These are phyloP conservation scores for Drosophila nigricruria DNA, from an alignment of 2,888 invertebrate species.

Conservation along the genomic window DNA sequence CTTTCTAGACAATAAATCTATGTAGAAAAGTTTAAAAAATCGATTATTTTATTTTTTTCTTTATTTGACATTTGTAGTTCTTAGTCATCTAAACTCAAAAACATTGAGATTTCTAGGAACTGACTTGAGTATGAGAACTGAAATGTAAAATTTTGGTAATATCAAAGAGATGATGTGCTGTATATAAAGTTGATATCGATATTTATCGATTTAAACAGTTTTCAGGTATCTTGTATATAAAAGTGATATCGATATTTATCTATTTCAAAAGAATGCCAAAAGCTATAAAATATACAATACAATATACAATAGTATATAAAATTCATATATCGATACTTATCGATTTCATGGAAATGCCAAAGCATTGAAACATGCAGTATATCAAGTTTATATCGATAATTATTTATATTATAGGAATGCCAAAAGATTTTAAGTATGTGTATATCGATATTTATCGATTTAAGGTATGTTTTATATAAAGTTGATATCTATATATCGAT, in stretches of 20 bases:
- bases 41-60: not conserved
- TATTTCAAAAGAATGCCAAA: too few relatives aligned
- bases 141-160: not conserved
- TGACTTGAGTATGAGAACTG: too few relatives aligned
- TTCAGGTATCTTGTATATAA: too few relatives aligned
- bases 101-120: too few relatives aligned
- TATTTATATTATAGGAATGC: not conserved
- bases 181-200: not conserved
- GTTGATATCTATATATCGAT: not conserved
- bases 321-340: too few relatives aligned
- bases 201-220: not conserved
- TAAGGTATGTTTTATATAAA: not conserved
- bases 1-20: constrained; percentile 56
- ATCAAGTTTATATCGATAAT: not conserved
- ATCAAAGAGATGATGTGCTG: too few relatives aligned
- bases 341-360: not conserved
- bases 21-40: constrained; percentile 31
- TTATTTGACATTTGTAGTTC: too few relatives aligned
- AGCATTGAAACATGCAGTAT: not conserved
- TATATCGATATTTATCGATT: too few relatives aligned
- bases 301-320: too few relatives aligned
- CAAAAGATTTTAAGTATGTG: not conserved
- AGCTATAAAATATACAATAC: too few relatives aligned
- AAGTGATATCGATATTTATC: too few relatives aligned
- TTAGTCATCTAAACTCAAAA: too few relatives aligned